phyloP scores from a whole-genome alignment of 2,113 vertebrate species.

The Numida meleagris region DNA sequence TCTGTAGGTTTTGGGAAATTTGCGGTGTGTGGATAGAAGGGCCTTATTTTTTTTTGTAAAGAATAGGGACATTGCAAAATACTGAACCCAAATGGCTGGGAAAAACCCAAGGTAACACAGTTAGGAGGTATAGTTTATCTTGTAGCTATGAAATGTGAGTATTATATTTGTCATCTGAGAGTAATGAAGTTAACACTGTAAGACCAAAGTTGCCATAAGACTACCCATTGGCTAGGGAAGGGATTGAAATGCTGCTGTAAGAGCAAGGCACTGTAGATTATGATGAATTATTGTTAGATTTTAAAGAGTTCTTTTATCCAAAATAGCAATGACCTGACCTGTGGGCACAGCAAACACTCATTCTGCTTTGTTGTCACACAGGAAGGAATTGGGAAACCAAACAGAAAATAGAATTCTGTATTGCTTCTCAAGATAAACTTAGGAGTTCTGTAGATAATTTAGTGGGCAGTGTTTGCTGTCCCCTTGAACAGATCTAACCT shows the following conservation, averaged over 20 bases:
- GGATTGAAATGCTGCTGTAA: too few relatives aligned
- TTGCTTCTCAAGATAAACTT: background rate
- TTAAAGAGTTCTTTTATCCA: background rate
- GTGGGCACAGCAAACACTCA: background rate
- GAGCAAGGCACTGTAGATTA: background rate
- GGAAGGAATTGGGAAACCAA: background rate
- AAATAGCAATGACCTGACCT: background rate
- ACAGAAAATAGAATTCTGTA: background rate
- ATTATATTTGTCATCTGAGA: background rate
- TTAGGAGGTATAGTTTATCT: background rate
- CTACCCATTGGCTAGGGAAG: too few relatives aligned
- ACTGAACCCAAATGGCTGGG: background rate
- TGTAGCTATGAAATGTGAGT: background rate
- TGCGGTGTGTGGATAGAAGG: background rate
- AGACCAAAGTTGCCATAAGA: too few relatives aligned
- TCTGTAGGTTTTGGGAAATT: background rate
- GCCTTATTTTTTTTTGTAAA: background rate
- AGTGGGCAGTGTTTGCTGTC: background rate
- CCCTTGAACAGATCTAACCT: background rate
- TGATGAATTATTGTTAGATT: background rate
- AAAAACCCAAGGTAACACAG: background rate
- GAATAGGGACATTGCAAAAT: background rate
- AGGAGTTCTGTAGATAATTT: background rate
- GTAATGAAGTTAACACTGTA: background rate
- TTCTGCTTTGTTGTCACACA: background rate